These are phyloP conservation scores for Pseudoips prasinana DNA, from an alignment of 2,888 invertebrate genomes.

Conservation along the genomic window DNA sequence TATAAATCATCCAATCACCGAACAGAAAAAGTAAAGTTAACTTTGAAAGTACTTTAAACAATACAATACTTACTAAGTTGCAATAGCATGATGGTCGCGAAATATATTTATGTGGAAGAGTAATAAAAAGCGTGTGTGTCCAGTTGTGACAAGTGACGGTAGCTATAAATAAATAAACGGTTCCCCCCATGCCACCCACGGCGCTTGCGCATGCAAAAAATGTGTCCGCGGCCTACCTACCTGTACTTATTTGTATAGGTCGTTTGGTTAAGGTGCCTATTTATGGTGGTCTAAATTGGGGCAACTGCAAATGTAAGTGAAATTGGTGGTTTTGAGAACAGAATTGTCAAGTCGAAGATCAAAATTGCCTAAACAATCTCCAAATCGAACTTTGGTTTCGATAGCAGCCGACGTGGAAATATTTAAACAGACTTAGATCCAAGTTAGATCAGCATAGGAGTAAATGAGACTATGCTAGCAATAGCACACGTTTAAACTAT, in stretches of 20 bases:
- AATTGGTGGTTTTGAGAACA: background rate
- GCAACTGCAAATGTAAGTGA: background rate
- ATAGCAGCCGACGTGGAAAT: too few species aligned
- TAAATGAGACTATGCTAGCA: too few species aligned
- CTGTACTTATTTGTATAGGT: constrained; percentile 32
- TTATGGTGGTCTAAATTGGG: constrained; percentile 31
- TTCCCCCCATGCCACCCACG: constrained; percentile 50
- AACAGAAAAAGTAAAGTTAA: too few species aligned
- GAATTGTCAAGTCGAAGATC: too few species aligned
- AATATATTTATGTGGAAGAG: constrained; percentile 29
- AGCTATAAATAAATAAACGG: constrained; percentile 50
- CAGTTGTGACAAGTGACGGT: constrained; percentile 42
- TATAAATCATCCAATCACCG: too few species aligned
- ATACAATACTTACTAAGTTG: constrained; percentile 33
- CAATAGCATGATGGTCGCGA: constrained; percentile 15
- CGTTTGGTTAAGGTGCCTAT: constrained; percentile 19
- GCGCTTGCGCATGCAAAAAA: constrained; percentile 51
- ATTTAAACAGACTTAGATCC: too few species aligned
- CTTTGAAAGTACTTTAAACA: too few species aligned
- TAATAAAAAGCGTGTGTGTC: constrained; percentile 30
- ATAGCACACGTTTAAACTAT: too few species aligned
- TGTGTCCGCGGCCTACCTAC: constrained; percentile 28
- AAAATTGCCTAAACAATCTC: too few species aligned
- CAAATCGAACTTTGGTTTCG: too few species aligned
- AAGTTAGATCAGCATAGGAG: too few species aligned